Base-by-base conservation (phyloP, 1,140 invertebrate genomes). In the Zaprionus africanus region DNA sequence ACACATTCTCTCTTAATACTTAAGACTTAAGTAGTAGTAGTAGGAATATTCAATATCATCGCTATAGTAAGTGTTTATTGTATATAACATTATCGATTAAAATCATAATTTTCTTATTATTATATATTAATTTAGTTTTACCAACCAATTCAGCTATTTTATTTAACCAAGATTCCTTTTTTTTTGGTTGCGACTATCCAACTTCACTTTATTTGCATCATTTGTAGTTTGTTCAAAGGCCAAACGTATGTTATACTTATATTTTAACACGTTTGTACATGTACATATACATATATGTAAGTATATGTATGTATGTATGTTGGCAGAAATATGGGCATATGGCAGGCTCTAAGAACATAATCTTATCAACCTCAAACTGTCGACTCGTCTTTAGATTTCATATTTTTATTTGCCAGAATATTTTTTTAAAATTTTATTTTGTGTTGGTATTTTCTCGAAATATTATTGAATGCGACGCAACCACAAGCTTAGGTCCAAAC, bases 291-390 rank as follows among this genome's bases (percentile, higher is more conserved):
- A 7, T 7, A 7, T 9, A 31, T 7, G 28, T 31, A 46, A 19
- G 46, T 5, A 17, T 22, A 41, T 24, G 11, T 24, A 38, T 24
- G 13, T 61, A 13, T 41, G 41, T 12, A 28, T 36, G 11, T 43
- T 46, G 68, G 4, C 17, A 38, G 17, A 36, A 62, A 36, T 64
- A 43, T 60, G 51, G 36, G 41, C 64, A 62, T 68, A 57, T 74
- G 71, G 51, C 54, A 36, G 36, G 7, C 22, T 60, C 31, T 59
- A 64, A 70, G 60, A 63, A 70, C 71, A 76, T 78, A 78, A 78
- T 67, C 72, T 51, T 78, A 76, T 70, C 66, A 79, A 71, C 76
- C 76, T 71, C 66, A 76, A 79, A 76, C 56, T 79, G 76, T 79
- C 73, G 61, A 38, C 41, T 58, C 53, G 57, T 51, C 49, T 69